A percentile compares a stretch with the other conserved stretches of the same genome.
Conservation (phyloP, 2,888 invertebrate species). For the Leptarthrus brevirostris region DNA sequence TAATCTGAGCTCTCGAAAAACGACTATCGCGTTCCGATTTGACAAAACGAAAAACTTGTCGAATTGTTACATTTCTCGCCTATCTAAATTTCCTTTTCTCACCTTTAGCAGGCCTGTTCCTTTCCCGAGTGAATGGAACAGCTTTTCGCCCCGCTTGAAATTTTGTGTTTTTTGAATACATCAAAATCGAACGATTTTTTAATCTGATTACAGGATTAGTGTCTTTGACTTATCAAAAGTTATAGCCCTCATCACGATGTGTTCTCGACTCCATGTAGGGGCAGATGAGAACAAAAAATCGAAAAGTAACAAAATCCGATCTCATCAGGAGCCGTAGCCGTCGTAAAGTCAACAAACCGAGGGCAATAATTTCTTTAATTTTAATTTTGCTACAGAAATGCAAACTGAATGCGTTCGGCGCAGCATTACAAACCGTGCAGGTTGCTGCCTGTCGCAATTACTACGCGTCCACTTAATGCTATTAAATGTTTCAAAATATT, state of each 20-base stretch:
- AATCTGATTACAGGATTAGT: slow-evolving; percentile 56
- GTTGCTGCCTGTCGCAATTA: slow-evolving; percentile 6
- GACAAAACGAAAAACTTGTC: slow-evolving; percentile 21
- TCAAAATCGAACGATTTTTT: slow-evolving; percentile 46
- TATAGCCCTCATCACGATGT: slow-evolving; percentile 39
- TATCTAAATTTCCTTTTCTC: slow-evolving; percentile 30
- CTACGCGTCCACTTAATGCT: slow-evolving; percentile 22
- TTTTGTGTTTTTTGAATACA: slow-evolving; percentile 30
- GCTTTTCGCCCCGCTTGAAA: too few relatives aligned
- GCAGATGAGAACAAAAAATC: slow-evolving; percentile 9
- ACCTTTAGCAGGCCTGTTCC: not conserved
- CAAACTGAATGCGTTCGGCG: not conserved
- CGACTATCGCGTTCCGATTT: too few relatives aligned
- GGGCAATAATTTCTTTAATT: not conserved
- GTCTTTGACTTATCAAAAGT: slow-evolving; percentile 56
- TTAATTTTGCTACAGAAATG: not conserved
- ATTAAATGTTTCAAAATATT: slow-evolving; percentile 39
- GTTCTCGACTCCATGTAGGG: too few relatives aligned
- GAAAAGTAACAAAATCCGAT: slow-evolving; percentile 20
- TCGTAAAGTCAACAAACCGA: slow-evolving; percentile 36
- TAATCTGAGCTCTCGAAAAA: not conserved
- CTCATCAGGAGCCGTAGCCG: slow-evolving; percentile 5
- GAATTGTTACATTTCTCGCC: slow-evolving; percentile 33
- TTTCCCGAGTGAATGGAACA: too few relatives aligned
- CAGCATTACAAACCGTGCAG: not conserved